phyloP scores from a whole-genome alignment of 2,113 vertebrate genomes.

The Ctenomys sociabilis region DNA sequence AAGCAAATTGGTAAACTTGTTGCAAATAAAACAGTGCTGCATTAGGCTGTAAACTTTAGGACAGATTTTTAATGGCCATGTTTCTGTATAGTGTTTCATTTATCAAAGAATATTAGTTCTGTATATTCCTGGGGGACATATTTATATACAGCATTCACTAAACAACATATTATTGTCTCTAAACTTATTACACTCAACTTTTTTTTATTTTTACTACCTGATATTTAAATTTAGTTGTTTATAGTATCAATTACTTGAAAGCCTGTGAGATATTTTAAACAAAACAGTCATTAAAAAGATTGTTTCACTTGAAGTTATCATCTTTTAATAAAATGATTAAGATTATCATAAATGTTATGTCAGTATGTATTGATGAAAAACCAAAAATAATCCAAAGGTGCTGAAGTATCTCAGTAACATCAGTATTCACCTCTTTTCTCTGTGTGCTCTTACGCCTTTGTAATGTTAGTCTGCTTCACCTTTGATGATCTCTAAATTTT shows the following conservation, averaged over 20 bases:
- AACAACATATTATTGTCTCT: background rate
- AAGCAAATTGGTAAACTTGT: background rate
- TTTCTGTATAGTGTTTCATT: background rate
- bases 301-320: background rate
- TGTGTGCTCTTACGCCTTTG: background rate
- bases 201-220: background rate
- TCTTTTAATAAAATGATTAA: background rate
- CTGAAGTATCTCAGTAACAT: background rate
- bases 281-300: constrained; percentile 16
- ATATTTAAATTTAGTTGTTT: constrained; percentile 48
- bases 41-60: background rate
- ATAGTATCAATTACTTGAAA: constrained; percentile 60
- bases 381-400: background rate
- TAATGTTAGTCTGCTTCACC: background rate
- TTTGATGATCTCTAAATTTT: background rate
- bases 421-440: background rate
- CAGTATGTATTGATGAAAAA: background rate
- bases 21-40: constrained; percentile 42
- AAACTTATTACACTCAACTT: background rate
- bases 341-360: background rate
- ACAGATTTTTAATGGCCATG: constrained; percentile 6
- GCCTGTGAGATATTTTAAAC: constrained; percentile 50
- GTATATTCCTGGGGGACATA: background rate
- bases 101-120: constrained; percentile 8
- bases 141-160: background rate